A percentile compares a stretch with the other conserved stretches of the same genome.
phyloP scores from a whole-genome alignment of 2,888 invertebrate species.

The Seladonia tumulorum region DNA sequence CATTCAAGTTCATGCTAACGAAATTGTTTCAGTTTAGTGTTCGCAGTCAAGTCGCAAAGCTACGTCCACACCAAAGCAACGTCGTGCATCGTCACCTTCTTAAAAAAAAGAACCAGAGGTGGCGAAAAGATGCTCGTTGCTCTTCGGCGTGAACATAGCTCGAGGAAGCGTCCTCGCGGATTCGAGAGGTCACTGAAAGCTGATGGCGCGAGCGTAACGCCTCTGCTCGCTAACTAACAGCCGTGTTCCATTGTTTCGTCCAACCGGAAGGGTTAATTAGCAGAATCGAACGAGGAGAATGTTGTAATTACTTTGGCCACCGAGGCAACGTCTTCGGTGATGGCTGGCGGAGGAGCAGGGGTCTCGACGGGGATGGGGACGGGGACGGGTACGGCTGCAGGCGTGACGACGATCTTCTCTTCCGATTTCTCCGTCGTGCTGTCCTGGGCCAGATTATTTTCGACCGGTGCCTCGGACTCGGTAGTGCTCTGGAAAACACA shows the following conservation, averaged over 20 bases:
- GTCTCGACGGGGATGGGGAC: conserved; percentile 70
- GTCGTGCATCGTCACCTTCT: no score
- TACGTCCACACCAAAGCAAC: no score
- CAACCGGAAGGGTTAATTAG: background rate
- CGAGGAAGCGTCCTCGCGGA: background rate
- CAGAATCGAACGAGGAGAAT: background rate
- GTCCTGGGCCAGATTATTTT: conserved; percentile 72
- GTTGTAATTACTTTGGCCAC: conserved; percentile 78
- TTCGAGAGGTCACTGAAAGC: background rate
- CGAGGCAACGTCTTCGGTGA: conserved; percentile 83
- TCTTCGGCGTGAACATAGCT: no score
- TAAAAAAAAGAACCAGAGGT: no score
- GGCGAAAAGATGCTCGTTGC: no score
- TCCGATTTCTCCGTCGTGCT: conserved; percentile 78
- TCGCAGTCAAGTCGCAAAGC: no score
- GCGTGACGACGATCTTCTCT: conserved; percentile 75
- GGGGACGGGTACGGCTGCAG: conserved; percentile 71
- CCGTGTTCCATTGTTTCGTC: background rate
- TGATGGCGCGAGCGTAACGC: background rate
- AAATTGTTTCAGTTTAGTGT: no score
- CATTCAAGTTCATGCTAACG: no score
- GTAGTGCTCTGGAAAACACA: conserved; percentile 75
- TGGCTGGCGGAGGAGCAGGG: conserved; percentile 78
- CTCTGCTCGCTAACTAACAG: background rate
- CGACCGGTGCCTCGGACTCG: conserved; percentile 76